Percentiles rank a stretch among this genome's conserved stretches.
Conservation (phyloP, 2,113 vertebrate genomes). For the Suricata suricatta region DNA sequence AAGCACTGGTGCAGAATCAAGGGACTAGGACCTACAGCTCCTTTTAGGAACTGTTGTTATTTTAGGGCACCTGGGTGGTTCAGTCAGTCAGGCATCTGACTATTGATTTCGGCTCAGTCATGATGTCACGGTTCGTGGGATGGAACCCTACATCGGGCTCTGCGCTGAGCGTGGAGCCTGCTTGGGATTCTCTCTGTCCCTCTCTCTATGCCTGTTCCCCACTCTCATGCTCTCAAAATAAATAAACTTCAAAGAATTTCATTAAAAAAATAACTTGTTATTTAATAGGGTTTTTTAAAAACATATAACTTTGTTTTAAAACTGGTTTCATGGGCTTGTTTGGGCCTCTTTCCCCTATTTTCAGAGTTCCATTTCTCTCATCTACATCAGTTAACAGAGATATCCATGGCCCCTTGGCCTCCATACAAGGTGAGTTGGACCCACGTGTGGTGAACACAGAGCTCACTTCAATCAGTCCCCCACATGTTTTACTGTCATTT, state of each 20-base stretch:
- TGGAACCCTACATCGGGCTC: too few species aligned
- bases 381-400: not conserved
- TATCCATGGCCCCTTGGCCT: not conserved
- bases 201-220: too few species aligned
- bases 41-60: not conserved
- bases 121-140: too few species aligned
- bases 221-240: too few species aligned
- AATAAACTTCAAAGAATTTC: too few species aligned
- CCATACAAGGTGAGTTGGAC: not conserved
- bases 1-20: not conserved
- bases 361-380: not conserved
- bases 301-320: not conserved
- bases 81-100: too few species aligned
- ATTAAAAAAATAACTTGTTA: not conserved
- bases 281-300: not conserved
- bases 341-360: not conserved
- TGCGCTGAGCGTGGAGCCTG: too few species aligned
- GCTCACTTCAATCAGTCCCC: not conserved
- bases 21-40: not conserved
- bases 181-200: too few species aligned
- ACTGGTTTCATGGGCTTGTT: not conserved
- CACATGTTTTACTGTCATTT: conserved; percentile 8
- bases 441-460: not conserved
- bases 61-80: not conserved
- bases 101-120: too few species aligned